These are phyloP conservation scores for Hypotaenidia okinawae DNA, from an alignment of 2,797 vertebrate species.

Conservation along the genomic window DNA sequence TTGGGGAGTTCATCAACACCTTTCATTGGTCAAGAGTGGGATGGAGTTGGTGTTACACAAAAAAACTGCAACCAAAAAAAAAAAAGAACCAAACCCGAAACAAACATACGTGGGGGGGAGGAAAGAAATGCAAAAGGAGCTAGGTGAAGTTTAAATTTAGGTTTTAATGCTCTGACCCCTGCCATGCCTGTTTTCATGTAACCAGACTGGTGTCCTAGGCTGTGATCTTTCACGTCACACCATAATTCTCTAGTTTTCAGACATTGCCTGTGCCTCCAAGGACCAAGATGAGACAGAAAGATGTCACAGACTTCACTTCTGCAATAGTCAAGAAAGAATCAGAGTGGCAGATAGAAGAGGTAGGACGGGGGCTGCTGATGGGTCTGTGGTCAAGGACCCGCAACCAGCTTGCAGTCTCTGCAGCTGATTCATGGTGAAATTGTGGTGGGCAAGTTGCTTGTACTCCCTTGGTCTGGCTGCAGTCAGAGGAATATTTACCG, in stretches of 20 bases:
- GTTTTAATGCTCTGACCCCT: background rate
- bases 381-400: accelerated
- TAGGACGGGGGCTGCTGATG: background rate
- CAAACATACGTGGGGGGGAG: background rate
- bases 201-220: background rate
- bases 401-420: background rate
- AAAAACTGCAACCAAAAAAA: background rate
- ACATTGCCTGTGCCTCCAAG: background rate
- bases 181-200: background rate
- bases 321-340: background rate
- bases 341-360: background rate
- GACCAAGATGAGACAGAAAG: background rate
- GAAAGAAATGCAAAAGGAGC: background rate
- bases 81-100: no score
- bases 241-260: background rate
- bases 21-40: background rate
- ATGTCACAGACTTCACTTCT: background rate
- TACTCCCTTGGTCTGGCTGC: background rate
- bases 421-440: background rate
- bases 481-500: accelerated
- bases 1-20: background rate
- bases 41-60: background rate
- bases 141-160: background rate
- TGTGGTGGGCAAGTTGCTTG: accelerated
- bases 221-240: background rate